Base-by-base conservation (phyloP, 2,113 vertebrate species). In the Anhinga rufa region DNA sequence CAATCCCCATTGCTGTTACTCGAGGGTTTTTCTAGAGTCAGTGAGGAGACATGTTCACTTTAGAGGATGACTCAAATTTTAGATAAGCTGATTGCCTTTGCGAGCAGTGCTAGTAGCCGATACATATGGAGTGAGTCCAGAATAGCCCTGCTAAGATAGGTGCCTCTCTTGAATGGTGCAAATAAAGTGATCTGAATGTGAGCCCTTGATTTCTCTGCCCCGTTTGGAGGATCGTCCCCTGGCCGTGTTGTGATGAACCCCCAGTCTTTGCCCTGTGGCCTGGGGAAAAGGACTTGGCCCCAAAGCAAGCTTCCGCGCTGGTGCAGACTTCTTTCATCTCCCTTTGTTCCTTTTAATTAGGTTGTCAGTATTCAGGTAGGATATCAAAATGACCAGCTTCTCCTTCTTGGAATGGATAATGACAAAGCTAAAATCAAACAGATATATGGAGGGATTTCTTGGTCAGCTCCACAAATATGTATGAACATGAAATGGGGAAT, bases 41-140 rank as follows among this genome's bases (percentile, higher is more conserved):
- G 4, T 60, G 49, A 61, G 29, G 52, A 80, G 8, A 34, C 7
- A 4, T 28, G 46, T 52, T 82, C 14, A 10, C n/a, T 86, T 11
- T 17, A 81, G 26, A 40, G 12, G 20, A 42, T 62, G 18, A 40
- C 17, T 93, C 10, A 25, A n/a, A 48, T 65, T 91, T 61, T 72
- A 54, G 44, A 17, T 65, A 83, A n/a, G 25, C 17, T 82, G 25
- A 22, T 80, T 82, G 49, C 19, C 77, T 17, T 52, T 3, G 1
- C 54, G 38, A 77, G 51, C 0, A 4, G 22, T 49, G 60, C 28
- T 40, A 29, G 34, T 57, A 74, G 31, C n/a, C 3, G 8, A 0
- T 60, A 22, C 0, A 0, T 68, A 9, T 25, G 29, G 24, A 46
- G 9, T 38, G 44, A 71, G 29, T 62, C 25, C 19, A 62, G 54